phyloP scores from a whole-genome alignment of 2,888 invertebrate genomes.

The Linnaemya tessellans region DNA sequence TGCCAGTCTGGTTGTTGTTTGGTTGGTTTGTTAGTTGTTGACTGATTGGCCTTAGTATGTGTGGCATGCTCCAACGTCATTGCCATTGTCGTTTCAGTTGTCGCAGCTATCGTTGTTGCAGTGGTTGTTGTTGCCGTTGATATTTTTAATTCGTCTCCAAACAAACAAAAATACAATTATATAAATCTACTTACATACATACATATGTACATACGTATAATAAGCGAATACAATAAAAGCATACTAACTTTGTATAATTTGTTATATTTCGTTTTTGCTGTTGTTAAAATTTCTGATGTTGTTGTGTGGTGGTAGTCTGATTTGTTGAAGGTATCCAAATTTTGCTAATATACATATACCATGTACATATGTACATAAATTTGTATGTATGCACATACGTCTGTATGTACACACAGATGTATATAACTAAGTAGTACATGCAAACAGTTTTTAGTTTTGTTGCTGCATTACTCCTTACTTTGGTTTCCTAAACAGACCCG shows the following conservation, averaged over 20 bases:
- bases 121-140: constrained; percentile 53
- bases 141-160: constrained; percentile 69
- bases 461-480: constrained; percentile 50
- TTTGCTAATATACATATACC: neutral
- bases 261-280: constrained; percentile 48
- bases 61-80: constrained; percentile 73
- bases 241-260: constrained; percentile 56
- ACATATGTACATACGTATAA: neutral
- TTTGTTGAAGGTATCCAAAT: constrained; percentile 54
- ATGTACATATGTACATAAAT: neutral
- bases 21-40: constrained; percentile 40
- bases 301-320: constrained; percentile 43
- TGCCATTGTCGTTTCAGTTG: constrained; percentile 69
- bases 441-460: constrained; percentile 36
- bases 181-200: neutral
- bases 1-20: constrained; percentile 46
- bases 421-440: neutral
- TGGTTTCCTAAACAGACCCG: constrained; percentile 50
- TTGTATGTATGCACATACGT: neutral
- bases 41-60: constrained; percentile 68
- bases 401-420: no score
- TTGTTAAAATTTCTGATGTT: constrained; percentile 40
- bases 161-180: constrained; percentile 44
- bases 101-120: constrained; percentile 56
- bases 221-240: constrained; percentile 34